Evolutionary conservation across 2,888 invertebrate genomes (phyloP).

Genomic region (Hirtodrosophila alboralis): DNA sequence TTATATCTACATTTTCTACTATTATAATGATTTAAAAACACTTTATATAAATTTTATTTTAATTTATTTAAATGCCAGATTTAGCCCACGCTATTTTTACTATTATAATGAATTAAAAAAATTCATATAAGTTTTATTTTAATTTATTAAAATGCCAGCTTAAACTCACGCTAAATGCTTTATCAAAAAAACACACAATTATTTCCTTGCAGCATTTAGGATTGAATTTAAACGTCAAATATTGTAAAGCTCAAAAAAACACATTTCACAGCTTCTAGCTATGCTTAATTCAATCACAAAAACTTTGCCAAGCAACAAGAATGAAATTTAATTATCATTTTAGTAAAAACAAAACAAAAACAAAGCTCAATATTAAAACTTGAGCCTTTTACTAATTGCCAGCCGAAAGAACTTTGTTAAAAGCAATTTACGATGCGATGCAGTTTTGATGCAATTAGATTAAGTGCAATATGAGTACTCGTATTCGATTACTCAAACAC

Average conservation of each 20-base stretch:
- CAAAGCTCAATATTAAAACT: constrained; percentile 26
- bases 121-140: too few relatives aligned
- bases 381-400: constrained; percentile 39
- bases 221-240: too few relatives aligned
- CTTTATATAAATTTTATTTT: too few relatives aligned
- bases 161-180: background rate
- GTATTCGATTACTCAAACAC: constrained; percentile 10
- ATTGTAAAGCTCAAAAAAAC: background rate
- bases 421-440: constrained; percentile 14
- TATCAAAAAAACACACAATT: constrained; percentile 6
- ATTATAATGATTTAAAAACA: too few relatives aligned
- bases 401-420: constrained; percentile 28
- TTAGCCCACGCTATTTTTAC: too few relatives aligned
- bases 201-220: too few relatives aligned
- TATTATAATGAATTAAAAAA: too few relatives aligned
- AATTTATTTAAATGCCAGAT: too few relatives aligned
- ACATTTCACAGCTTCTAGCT: background rate
- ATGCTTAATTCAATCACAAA: background rate
- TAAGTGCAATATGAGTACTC: constrained; percentile 29
- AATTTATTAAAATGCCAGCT: too few relatives aligned
- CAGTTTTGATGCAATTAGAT: constrained; percentile 45
- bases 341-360: constrained; percentile 2
- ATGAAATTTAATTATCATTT: constrained; percentile 35
- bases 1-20: too few relatives aligned
- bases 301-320: constrained; percentile 7